phyloP scores from a whole-genome alignment of 2,888 invertebrate genomes.

The Plebejus melissa region DNA sequence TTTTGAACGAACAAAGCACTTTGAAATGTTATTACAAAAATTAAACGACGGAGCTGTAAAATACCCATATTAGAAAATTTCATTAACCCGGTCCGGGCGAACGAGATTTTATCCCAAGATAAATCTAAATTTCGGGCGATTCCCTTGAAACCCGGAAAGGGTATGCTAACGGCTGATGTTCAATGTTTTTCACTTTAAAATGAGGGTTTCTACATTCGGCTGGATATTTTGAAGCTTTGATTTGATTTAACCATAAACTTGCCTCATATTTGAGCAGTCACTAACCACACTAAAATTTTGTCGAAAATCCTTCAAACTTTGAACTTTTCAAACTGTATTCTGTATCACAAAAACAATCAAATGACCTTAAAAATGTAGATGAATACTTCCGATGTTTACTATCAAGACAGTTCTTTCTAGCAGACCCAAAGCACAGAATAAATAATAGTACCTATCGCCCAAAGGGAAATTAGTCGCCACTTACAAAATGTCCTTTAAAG shows the following conservation, averaged over 20 bases:
- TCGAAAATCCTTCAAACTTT: too few species aligned
- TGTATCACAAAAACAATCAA: too few species aligned
- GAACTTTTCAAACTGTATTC: too few species aligned
- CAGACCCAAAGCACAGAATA: background rate
- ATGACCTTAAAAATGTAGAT: too few species aligned
- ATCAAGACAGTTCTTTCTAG: too few species aligned
- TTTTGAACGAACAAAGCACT: background rate
- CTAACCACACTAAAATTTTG: too few species aligned
- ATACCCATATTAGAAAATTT: slow-evolving; percentile 2
- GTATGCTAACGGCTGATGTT: background rate
- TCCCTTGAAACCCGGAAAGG: background rate
- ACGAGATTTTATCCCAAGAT: slow-evolving; percentile 14
- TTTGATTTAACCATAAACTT: too few species aligned
- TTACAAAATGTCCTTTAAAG: background rate
- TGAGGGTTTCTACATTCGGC: background rate
- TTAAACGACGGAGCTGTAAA: slow-evolving; percentile 2
- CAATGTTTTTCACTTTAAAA: background rate
- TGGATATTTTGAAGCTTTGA: too few species aligned
- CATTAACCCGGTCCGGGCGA: background rate
- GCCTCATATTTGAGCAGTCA: too few species aligned
- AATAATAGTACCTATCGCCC: background rate
- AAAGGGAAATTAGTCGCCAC: background rate
- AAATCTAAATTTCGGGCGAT: slow-evolving; percentile 5
- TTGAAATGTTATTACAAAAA: background rate
- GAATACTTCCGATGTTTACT: too few species aligned